These are phyloP conservation scores for Oplegnathus fasciatus DNA, from an alignment of 2,113 vertebrate genomes.

Conservation along the genomic window DNA sequence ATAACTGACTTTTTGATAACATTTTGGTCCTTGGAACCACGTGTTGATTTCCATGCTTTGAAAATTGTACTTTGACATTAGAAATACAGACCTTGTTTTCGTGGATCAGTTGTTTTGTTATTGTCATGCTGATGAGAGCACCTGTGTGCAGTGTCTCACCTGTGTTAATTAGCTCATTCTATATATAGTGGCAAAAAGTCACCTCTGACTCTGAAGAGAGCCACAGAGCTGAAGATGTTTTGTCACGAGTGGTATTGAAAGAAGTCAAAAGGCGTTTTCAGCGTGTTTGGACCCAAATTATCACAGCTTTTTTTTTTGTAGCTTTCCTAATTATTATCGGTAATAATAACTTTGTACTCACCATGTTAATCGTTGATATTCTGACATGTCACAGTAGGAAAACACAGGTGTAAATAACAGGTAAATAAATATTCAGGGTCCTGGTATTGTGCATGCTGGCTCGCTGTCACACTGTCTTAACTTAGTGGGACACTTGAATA, in stretches of 20 bases:
- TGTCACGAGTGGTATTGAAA: background rate
- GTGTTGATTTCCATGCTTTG: background rate
- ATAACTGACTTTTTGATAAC: background rate
- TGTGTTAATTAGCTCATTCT: slow-evolving; percentile 31
- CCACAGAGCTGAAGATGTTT: background rate
- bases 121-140: slow-evolving; percentile 15
- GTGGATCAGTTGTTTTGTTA: slow-evolving; percentile 5
- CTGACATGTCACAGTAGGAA: background rate
- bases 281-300: background rate
- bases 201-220: background rate
- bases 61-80: background rate
- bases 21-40: background rate
- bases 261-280: background rate
- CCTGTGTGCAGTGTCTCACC: slow-evolving; percentile 16
- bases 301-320: background rate
- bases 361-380: background rate
- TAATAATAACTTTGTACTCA: background rate
- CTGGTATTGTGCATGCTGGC: background rate
- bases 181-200: background rate
- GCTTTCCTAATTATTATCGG: background rate
- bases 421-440: background rate
- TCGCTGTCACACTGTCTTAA: background rate
- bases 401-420: background rate
- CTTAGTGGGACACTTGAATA: background rate
- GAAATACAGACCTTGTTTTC: background rate